Evolutionary conservation across 2,797 vertebrate species (phyloP).

Genomic region (Allobates femoralis): DNA sequence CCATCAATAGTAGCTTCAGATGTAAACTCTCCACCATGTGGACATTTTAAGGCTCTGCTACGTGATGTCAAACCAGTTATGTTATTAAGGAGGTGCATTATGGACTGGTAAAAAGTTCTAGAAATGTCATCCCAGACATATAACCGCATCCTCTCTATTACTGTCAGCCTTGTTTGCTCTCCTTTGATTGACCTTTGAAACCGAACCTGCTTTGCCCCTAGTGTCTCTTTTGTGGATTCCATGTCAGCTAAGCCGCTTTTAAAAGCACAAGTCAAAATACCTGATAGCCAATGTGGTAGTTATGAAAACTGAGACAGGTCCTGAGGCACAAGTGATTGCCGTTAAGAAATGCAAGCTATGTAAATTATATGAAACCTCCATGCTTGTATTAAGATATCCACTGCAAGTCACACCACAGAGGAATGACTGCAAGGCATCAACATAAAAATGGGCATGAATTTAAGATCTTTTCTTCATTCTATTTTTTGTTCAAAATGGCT

Average conservation of each 20-base stretch:
- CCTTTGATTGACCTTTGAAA: conserved; percentile 61
- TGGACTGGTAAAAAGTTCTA: not conserved
- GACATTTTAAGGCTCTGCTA: not conserved
- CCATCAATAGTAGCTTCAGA: not conserved
- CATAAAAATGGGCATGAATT: not conserved
- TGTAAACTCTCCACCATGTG: no score
- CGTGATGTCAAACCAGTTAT: conserved; percentile 24
- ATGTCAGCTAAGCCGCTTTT: conserved; percentile 55
- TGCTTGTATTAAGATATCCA: not conserved
- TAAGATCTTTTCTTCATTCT: not conserved
- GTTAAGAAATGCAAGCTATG: conserved; percentile 57
- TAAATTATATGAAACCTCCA: conserved; percentile 46
- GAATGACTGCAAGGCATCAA: not conserved
- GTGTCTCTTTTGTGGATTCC: conserved; percentile 59
- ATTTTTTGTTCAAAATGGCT: not conserved
- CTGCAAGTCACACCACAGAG: not conserved
- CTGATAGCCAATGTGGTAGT: conserved; percentile 54
- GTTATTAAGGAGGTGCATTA: not conserved
- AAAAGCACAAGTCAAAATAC: conserved; percentile 61
- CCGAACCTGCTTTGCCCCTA: conserved; percentile 51
- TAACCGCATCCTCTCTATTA: conserved; percentile 42
- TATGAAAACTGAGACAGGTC: conserved; percentile 59
- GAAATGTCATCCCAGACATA: conserved; percentile 26
- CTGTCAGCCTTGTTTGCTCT: conserved; percentile 47
- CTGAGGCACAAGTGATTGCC: conserved; percentile 41